These are phyloP conservation scores for Phylloscopus trochilus DNA, from an alignment of 2,113 vertebrate species.

Conservation along the genomic window DNA sequence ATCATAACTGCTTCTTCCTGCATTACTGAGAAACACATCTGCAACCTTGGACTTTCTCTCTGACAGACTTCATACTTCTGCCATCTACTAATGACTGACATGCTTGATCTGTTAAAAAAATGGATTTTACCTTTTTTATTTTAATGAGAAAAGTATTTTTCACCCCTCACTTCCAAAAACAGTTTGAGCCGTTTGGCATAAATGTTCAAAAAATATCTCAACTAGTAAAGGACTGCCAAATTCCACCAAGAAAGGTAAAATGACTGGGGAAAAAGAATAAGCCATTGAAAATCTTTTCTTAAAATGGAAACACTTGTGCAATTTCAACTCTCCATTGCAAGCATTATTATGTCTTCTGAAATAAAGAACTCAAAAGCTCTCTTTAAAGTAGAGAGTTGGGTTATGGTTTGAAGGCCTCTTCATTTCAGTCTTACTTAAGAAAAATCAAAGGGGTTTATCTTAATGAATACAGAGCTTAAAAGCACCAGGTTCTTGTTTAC, in stretches of 20 bases:
- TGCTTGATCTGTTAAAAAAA: background rate
- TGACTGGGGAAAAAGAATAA: background rate
- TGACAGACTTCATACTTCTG: background rate
- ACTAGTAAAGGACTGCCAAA: background rate
- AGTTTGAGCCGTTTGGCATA: background rate
- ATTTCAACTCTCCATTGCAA: background rate
- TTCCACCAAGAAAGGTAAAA: conserved; percentile 40
- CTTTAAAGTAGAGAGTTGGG: background rate
- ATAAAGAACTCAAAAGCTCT: conserved; percentile 4
- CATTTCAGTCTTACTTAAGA: background rate
- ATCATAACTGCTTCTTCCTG: background rate
- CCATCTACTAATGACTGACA: background rate
- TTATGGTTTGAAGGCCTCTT: background rate
- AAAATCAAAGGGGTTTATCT: background rate
- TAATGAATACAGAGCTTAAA: background rate
- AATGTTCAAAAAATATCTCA: background rate
- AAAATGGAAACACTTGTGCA: conserved; percentile 50
- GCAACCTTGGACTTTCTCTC: background rate
- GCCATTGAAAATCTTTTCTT: conserved; percentile 22
- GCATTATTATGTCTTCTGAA: background rate
- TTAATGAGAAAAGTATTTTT: conserved; percentile 17
- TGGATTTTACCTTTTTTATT: background rate
- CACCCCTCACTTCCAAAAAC: background rate
- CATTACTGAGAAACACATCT: background rate
- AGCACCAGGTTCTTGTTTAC: background rate